Evolutionary conservation across 2,888 invertebrate species (phyloP).

Genomic region (Polymixis flavicincta): DNA sequence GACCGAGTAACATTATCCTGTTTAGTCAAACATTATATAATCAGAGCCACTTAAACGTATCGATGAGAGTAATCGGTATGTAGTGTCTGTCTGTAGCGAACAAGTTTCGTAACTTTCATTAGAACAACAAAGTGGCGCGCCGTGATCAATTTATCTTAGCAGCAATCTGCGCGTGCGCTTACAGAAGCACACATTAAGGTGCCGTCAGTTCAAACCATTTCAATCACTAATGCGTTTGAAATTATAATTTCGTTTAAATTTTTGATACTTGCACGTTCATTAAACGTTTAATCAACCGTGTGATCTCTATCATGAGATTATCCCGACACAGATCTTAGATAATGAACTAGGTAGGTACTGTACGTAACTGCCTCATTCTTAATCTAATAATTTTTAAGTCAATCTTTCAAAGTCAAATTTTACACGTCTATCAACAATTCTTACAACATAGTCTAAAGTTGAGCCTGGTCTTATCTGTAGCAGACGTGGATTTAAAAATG

Average conservation of each 20-base stretch:
- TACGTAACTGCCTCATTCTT: too few relatives aligned
- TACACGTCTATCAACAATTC: not conserved
- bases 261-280: slow-evolving; percentile 15
- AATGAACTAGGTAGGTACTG: too few relatives aligned
- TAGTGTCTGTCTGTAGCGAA: slow-evolving; percentile 56
- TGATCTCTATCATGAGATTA: not conserved
- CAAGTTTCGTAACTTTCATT: slow-evolving; percentile 72
- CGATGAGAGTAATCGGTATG: slow-evolving; percentile 57
- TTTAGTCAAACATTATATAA: slow-evolving; percentile 52
- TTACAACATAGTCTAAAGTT: slow-evolving; percentile 10
- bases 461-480: slow-evolving; percentile 3
- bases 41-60: slow-evolving; percentile 43
- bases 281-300: slow-evolving; percentile 6
- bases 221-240: slow-evolving; percentile 44
- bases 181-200: slow-evolving; percentile 64
- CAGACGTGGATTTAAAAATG: slow-evolving; percentile 43
- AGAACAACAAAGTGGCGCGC: slow-evolving; percentile 63
- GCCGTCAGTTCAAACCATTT: slow-evolving; percentile 45
- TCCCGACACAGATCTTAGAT: slow-evolving; percentile 1
- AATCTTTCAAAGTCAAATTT: not conserved
- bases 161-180: slow-evolving; percentile 67
- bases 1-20: slow-evolving; percentile 32
- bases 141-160: slow-evolving; percentile 71
- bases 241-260: slow-evolving; percentile 25
- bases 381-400: not conserved